A percentile compares a stretch with the other conserved stretches of the same genome.
phyloP scores from a whole-genome alignment of 2,113 vertebrate species.

The Chloebia gouldiae region DNA sequence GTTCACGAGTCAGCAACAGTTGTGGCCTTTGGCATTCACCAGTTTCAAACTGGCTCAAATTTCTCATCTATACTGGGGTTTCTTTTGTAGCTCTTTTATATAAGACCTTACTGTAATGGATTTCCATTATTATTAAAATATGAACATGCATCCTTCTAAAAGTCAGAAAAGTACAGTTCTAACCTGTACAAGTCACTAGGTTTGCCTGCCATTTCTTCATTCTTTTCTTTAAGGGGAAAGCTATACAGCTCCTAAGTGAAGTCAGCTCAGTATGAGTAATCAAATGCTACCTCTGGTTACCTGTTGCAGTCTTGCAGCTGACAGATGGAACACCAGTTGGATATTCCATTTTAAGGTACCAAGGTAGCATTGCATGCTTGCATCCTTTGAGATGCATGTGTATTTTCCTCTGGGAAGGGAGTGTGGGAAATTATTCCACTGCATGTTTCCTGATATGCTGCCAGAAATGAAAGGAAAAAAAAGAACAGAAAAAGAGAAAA shows the following conservation, averaged over 20 bases:
- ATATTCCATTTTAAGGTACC: constrained; percentile 38
- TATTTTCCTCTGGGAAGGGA: constrained; percentile 54
- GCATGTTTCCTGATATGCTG: constrained; percentile 17
- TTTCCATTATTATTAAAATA: background rate
- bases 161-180: background rate
- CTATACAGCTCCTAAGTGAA: background rate
- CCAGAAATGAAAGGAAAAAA: background rate
- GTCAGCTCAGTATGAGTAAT: background rate
- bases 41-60: background rate
- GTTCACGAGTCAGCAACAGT: background rate
- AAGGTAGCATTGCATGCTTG: constrained; percentile 11
- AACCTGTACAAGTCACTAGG: background rate
- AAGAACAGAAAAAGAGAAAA: background rate
- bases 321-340: constrained; percentile 40
- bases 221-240: background rate
- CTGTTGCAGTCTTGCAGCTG: constrained; percentile 55
- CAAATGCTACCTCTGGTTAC: constrained; percentile 42
- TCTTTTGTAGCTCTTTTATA: background rate
- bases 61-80: background rate
- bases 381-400: constrained; percentile 7
- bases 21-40: background rate
- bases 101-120: background rate
- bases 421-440: constrained; percentile 1
- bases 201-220: background rate
- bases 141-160: background rate